Percentiles rank a stretch among this genome's conserved stretches.
These are phyloP conservation scores for Leptogaster cylindrica DNA, from an alignment of 2,888 invertebrate species.

Conservation along the genomic window DNA sequence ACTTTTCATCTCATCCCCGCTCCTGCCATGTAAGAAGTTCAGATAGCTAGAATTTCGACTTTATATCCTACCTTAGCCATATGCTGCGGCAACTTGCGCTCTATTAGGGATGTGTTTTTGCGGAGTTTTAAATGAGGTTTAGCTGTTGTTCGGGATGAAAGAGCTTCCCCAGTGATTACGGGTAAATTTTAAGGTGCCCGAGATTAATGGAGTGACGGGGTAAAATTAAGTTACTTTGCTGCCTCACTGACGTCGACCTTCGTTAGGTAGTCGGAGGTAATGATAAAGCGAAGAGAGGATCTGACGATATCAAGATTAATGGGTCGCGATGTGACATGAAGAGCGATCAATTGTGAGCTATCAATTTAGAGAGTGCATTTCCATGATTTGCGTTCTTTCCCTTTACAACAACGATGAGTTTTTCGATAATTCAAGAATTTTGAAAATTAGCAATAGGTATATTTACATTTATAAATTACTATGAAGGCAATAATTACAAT, in stretches of 20 bases:
- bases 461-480: too few relatives aligned
- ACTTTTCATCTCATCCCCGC: conserved; percentile 46
- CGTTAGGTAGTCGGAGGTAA: neutral
- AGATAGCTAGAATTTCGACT: conserved; percentile 36
- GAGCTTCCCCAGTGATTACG: conserved; percentile 33
- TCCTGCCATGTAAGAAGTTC: conserved; percentile 38
- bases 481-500: too few relatives aligned
- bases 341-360: neutral
- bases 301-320: conserved; percentile 9
- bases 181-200: conserved; percentile 33
- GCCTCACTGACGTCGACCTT: conserved; percentile 11
- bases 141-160: conserved; percentile 14
- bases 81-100: conserved; percentile 4
- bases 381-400: too few relatives aligned
- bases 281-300: conserved; percentile 6
- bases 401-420: too few relatives aligned
- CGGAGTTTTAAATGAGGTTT: conserved; percentile 30
- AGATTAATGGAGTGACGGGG: conserved; percentile 30
- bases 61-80: conserved; percentile 19
- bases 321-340: neutral
- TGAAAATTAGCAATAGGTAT: too few relatives aligned
- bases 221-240: conserved; percentile 15
- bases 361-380: neutral
- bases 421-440: too few relatives aligned
- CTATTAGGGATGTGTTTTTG: conserved; percentile 14